These are phyloP conservation scores for Axis porcinus DNA, from an alignment of 2,113 vertebrate genomes.

Conservation along the genomic window DNA sequence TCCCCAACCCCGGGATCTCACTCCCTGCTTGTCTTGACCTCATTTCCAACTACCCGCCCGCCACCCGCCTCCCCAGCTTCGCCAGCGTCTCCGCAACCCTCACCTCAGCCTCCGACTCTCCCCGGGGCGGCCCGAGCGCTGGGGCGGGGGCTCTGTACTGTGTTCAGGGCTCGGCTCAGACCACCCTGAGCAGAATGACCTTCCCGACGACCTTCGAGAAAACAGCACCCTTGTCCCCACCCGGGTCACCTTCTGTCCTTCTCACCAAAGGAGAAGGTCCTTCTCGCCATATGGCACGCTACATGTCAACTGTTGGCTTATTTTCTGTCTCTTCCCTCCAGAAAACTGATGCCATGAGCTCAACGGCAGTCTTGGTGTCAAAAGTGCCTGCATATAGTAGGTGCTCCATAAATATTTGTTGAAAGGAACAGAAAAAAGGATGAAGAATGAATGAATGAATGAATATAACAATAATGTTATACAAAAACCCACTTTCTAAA, in stretches of 20 bases:
- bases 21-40: too few relatives aligned
- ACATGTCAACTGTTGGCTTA: too few relatives aligned
- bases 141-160: fast-evolving
- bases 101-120: too few relatives aligned
- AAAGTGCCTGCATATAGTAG: neutral
- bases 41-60: fast-evolving
- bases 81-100: fast-evolving
- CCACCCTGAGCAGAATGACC: neutral
- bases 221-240: neutral
- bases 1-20: fast-evolving
- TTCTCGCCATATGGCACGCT: fast-evolving
- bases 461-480: neutral
- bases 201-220: neutral
- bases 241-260: neutral
- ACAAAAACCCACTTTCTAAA: neutral
- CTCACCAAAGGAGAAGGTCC: neutral
- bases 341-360: neutral
- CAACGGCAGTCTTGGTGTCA: neutral
- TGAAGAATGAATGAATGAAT: fast-evolving
- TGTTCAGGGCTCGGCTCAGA: neutral
- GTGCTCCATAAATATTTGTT: too few relatives aligned
- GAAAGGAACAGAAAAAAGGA: neutral
- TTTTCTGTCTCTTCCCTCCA: neutral
- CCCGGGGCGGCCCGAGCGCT: fast-evolving
- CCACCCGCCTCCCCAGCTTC: fast-evolving